These are phyloP conservation scores for Alviniconcha marisindica DNA, from an alignment of 1,140 invertebrate genomes.

Conservation along the genomic window DNA sequence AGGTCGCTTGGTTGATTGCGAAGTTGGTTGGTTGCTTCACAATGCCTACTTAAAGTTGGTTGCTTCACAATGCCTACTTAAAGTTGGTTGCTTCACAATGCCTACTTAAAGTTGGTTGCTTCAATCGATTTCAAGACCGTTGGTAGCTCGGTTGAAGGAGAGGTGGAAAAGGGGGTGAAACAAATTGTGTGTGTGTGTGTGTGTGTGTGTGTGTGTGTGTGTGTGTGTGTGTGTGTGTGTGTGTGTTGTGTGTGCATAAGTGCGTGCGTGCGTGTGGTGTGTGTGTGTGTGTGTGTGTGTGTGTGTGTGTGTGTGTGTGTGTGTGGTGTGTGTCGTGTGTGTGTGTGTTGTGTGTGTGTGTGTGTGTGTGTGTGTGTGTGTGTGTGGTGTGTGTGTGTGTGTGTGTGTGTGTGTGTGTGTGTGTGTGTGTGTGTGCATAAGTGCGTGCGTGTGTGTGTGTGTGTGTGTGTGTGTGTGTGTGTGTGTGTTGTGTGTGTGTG, in stretches of 20 bases:
- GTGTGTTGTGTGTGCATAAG: no score
- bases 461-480: background rate
- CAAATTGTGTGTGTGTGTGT: background rate
- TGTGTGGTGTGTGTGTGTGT: background rate
- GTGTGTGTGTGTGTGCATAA: background rate
- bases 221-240: background rate
- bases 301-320: background rate
- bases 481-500: background rate
- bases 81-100: no score
- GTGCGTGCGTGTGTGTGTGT: background rate
- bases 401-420: slow-evolving; percentile 5
- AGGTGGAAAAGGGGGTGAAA: no score
- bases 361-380: background rate
- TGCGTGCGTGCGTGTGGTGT: no score
- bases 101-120: no score
- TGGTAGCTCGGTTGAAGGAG: no score
- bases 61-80: no score
- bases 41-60: no score
- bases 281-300: no score
- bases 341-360: background rate
- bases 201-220: background rate
- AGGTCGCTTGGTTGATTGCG: no score
- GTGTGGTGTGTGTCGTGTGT: background rate
- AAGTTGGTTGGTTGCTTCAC: no score
- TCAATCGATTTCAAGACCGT: no score